Evolutionary conservation across 1,140 invertebrate genomes (phyloP).

Genomic region (Orchesella cincta): DNA sequence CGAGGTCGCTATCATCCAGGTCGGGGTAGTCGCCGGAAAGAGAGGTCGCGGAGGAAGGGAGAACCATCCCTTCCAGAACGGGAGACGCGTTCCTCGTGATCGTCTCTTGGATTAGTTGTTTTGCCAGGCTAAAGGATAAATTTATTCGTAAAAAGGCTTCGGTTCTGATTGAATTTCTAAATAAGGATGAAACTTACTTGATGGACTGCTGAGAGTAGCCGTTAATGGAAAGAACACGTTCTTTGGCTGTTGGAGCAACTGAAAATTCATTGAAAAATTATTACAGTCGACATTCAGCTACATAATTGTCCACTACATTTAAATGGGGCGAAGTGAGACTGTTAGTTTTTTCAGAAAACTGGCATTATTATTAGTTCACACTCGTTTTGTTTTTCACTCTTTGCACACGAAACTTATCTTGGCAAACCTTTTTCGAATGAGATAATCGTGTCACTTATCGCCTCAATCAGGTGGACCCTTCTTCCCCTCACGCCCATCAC

Average conservation of each 20-base stretch:
- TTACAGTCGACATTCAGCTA: no score
- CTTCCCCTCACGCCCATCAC: constrained; percentile 98
- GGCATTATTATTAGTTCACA: no score
- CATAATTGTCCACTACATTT: no score
- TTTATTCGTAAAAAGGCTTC: no score
- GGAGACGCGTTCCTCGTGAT: constrained; percentile 89
- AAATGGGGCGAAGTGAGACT: no score
- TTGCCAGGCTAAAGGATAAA: constrained; percentile 71
- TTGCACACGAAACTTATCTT: background rate
- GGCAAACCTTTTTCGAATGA: constrained; percentile 92
- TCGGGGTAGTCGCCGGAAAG: background rate
- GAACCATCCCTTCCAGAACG: constrained; percentile 64
- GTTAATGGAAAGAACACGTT: constrained; percentile 88
- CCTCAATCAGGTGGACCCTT: constrained; percentile 95
- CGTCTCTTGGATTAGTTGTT: constrained; percentile 86
- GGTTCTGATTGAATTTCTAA: background rate
- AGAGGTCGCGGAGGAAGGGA: background rate
- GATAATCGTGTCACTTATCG: constrained; percentile 95
- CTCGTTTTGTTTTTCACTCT: background rate
- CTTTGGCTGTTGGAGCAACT: constrained; percentile 88
- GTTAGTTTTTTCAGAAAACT: constrained; percentile 5
- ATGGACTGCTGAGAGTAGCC: constrained; percentile 88
- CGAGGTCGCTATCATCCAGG: background rate
- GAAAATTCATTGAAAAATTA: constrained; percentile 56
- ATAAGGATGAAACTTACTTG: constrained; percentile 64